These are phyloP conservation scores for Ectropis grisescens DNA, from an alignment of 1,140 invertebrate genomes.

Conservation along the genomic window DNA sequence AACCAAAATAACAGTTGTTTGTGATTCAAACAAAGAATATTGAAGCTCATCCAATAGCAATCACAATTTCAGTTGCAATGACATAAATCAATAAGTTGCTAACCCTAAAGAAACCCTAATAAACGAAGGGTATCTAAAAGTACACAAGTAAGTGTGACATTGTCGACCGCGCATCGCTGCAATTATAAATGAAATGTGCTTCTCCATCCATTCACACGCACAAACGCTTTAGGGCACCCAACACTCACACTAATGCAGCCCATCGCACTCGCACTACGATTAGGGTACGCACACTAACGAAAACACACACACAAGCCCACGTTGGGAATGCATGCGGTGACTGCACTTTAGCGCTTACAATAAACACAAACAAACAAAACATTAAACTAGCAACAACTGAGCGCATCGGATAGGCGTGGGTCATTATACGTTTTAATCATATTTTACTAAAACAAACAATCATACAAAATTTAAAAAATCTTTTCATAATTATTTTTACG, in stretches of 20 bases:
- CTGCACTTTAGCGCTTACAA: constrained; percentile 66
- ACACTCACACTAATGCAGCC: constrained; percentile 30
- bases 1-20: no score
- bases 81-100: no score
- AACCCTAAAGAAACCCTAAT: constrained; percentile 12
- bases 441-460: neutral
- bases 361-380: constrained; percentile 68
- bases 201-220: constrained; percentile 67
- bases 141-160: constrained; percentile 39
- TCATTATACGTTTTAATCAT: constrained; percentile 4
- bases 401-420: constrained; percentile 20
- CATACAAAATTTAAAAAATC: neutral
- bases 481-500: constrained; percentile 1
- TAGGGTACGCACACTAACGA: constrained; percentile 25
- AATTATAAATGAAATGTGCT: constrained; percentile 69
- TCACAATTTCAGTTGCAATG: no score
- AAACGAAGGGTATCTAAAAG: constrained; percentile 36
- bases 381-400: constrained; percentile 38
- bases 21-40: no score
- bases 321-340: constrained; percentile 67
- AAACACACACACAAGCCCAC: constrained; percentile 36
- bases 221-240: constrained; percentile 55
- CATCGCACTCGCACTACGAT: constrained; percentile 33
- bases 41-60: no score
- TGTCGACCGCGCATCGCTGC: constrained; percentile 57